Evolutionary conservation across 2,888 invertebrate genomes (phyloP), one percentile per base, ranked within the genome.

Genomic region (Rhabditoides inermis): DNA sequence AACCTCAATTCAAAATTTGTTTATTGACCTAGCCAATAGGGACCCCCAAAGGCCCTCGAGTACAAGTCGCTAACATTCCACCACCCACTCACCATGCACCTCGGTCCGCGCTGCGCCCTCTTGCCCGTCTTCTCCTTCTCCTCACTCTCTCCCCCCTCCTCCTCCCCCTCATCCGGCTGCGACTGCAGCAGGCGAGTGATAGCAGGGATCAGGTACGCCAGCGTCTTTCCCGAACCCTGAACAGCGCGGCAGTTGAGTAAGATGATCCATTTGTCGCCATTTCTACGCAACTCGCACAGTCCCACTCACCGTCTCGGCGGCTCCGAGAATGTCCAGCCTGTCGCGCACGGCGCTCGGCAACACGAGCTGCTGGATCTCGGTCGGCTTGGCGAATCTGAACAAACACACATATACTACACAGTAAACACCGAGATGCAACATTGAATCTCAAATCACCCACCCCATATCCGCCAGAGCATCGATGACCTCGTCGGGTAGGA

Each of bases 151-250:
- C 6, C 44, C 26, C 42, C 49, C 12, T 28, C 49, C 26, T 42
- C 46, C n/a, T 59, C 60, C n/a, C 80, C 79, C 27, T 72, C 15
- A 12, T 12, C 44, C 26, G 44, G 49, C 12, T 28, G 47, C 26
- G 37, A 42, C n/a, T 59, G 59, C 7, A 70, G 55, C 49, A 72
- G 65, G 27, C 65, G 61, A 44, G 61, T 60, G 53, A 98, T 79
- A 39, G 98, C 85, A 10, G 98, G 98, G 54, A 98, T 86, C 0
- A 89, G 92, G 81, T 95, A 98, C 0, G 95, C 95, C 48, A 98
- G 80, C 0, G 98, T 98, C 82, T 98, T 98, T 0, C 98, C 98
- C 78, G 92, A 94, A 0, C 98, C 98, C 81, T 82, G 61, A 51
- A 72, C 53, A 22, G 45, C 15, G 30, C 25, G 45, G 28, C n/a